Evolutionary conservation across 2,113 vertebrate genomes (phyloP), one percentile per base, ranked within the genome.

Genomic region (Donacobius atricapilla): DNA sequence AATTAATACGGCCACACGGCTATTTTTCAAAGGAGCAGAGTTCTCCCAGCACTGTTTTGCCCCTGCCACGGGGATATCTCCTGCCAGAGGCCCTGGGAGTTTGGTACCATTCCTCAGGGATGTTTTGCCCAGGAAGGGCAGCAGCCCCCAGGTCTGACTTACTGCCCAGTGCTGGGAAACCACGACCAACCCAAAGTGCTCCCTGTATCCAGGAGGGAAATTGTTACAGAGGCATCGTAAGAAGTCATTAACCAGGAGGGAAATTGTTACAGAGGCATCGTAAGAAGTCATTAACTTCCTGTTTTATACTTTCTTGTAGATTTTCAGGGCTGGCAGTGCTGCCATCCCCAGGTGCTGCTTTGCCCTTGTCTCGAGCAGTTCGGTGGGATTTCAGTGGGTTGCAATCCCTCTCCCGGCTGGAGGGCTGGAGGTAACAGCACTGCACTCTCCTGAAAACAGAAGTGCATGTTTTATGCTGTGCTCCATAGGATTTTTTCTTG

Each of bases 221-320:
- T 17, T 5, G 11, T 48, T n/a, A 1, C 0, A 53, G 68, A 48
- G 54, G 7, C 13, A 5, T 14, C 3, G 0, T 13, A 24, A 33
- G 40, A 27, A 84, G 20, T 13, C 39, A 24, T 5, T 21, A 21
- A 16, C 47, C 71, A 2, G 2, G 20, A 20, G 5, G 23, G 31
- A 51, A 65, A 27, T 17, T 5, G 11, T 48, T n/a, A 1, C 0
- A 53, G 68, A 48, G 54, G 7, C 13, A 5, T 14, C 3, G 0
- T 13, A 24, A 33, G 40, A 27, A 84, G 20, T 13, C 39, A 24
- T 5, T 21, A 21, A 16, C 47, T 54, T 63, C 4, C 45, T 56
- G 35, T 4, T 76, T 51, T 75, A 30, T 39, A 4, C 40, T 10
- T 0, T 14, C 3, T 33, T 84, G 69, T 73, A 37, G 12, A 58